Percentiles rank a stretch among this genome's conserved stretches.
Evolutionary conservation across 2,113 vertebrate genomes (phyloP).

Genomic region (Bombycilla garrulus): DNA sequence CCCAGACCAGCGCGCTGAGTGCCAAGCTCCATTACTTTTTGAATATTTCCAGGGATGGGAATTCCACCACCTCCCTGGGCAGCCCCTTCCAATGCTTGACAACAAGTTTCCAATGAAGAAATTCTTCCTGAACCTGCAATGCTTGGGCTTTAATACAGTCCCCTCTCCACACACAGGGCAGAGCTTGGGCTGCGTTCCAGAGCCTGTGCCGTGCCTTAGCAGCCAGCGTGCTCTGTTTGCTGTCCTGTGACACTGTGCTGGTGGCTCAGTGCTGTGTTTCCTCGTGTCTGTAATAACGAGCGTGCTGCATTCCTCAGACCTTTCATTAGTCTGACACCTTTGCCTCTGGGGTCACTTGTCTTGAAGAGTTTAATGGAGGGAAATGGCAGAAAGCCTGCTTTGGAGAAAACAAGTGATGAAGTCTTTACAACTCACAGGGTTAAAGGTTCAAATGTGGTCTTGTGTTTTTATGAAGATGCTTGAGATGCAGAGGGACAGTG

Average conservation of each 20-base stretch:
- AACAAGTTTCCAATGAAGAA: neutral
- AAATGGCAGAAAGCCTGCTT: constrained; percentile 49
- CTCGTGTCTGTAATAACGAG: neutral
- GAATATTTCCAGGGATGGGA: neutral
- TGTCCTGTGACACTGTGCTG: neutral
- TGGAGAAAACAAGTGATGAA: constrained; percentile 25
- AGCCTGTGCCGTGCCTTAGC: neutral
- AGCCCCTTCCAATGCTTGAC: neutral
- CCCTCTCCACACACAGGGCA: neutral
- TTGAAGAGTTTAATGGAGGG: constrained; percentile 49
- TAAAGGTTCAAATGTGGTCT: neutral
- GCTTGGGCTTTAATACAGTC: neutral
- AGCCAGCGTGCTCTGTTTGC: neutral
- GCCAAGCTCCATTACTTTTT: neutral
- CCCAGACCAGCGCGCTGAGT: neutral
- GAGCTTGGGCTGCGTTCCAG: neutral
- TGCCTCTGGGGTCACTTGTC: neutral
- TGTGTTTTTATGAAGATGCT: constrained; percentile 24
- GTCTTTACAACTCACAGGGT: constrained; percentile 4
- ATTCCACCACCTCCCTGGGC: neutral
- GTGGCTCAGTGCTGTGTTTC: neutral
- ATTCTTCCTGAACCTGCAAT: neutral
- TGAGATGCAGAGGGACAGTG: neutral
- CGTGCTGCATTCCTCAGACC: neutral
- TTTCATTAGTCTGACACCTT: constrained; percentile 58